A percentile compares a stretch with the other conserved stretches of the same genome.
These are phyloP conservation scores for Miichthys miiuy DNA, from an alignment of 2,797 vertebrate species.

Conservation along the genomic window DNA sequence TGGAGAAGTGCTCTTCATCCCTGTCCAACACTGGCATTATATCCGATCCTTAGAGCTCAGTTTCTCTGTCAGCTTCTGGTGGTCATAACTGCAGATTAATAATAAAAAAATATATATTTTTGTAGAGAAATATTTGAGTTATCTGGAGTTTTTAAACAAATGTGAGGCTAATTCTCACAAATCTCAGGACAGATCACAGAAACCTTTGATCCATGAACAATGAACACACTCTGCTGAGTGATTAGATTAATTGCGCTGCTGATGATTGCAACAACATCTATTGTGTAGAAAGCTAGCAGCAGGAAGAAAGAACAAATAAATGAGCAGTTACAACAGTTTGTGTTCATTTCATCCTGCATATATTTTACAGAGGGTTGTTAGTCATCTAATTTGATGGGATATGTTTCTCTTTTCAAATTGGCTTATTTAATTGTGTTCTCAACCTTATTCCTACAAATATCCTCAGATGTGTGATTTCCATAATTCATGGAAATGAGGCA, in stretches of 20 bases:
- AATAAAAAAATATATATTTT: slow-evolving; percentile 21
- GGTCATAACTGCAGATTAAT: slow-evolving; percentile 85
- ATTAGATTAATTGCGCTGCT: slow-evolving; percentile 66
- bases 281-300: slow-evolving; percentile 58
- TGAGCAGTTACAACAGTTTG: slow-evolving; percentile 59
- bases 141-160: slow-evolving; percentile 42
- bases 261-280: slow-evolving; percentile 58
- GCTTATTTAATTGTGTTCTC: slow-evolving; percentile 75
- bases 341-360: slow-evolving; percentile 61
- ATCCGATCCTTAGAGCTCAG: slow-evolving; percentile 93
- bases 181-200: slow-evolving; percentile 52
- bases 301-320: slow-evolving; percentile 37
- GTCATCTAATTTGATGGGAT: slow-evolving; percentile 68
- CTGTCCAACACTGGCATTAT: slow-evolving; percentile 93
- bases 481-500: slow-evolving; percentile 76
- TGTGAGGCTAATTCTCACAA: slow-evolving; percentile 58
- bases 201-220: slow-evolving; percentile 65
- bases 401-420: slow-evolving; percentile 69
- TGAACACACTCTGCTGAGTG: slow-evolving; percentile 55
- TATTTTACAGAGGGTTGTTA: slow-evolving; percentile 66
- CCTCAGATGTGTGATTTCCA: slow-evolving; percentile 74
- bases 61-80: slow-evolving; percentile 99
- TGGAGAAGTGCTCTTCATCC: slow-evolving; percentile 95
- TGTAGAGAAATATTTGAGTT: not conserved
- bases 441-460: slow-evolving; percentile 69